phyloP scores from a whole-genome alignment of 2,888 invertebrate species.

The Athalia rosae region DNA sequence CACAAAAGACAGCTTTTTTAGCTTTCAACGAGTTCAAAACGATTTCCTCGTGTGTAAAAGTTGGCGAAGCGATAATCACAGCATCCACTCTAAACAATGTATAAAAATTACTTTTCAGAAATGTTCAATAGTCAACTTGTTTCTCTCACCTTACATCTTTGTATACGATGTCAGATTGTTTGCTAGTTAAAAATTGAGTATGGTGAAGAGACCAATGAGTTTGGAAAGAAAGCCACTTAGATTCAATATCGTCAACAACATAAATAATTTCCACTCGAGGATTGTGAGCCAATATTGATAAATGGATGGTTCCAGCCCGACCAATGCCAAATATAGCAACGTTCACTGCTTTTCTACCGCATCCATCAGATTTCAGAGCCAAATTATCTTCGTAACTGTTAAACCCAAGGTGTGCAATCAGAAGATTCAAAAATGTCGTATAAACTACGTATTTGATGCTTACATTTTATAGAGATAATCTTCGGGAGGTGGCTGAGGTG shows the following conservation, averaged over 20 bases:
- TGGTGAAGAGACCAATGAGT: conserved; percentile 75
- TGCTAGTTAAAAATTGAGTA: conserved; percentile 74
- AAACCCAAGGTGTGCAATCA: conserved; percentile 28
- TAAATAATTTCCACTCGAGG: conserved; percentile 76
- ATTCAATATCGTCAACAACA: conserved; percentile 76
- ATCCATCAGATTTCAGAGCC: conserved; percentile 62
- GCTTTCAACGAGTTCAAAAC: conserved; percentile 75
- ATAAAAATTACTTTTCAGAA: conserved; percentile 8
- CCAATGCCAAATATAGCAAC: conserved; percentile 78
- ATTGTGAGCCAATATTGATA: conserved; percentile 74
- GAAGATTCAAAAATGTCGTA: conserved; percentile 17
- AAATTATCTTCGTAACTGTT: conserved; percentile 74
- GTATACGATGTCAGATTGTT: conserved; percentile 74
- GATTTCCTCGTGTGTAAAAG: conserved; percentile 77
- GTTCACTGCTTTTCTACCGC: conserved; percentile 67
- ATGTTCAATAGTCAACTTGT: background rate
- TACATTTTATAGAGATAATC: conserved; percentile 76
- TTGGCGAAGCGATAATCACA: conserved; percentile 78
- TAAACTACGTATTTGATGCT: conserved; percentile 56
- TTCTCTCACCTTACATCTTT: conserved; percentile 75
- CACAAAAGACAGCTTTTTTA: conserved; percentile 81
- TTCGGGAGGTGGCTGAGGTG: conserved; percentile 70
- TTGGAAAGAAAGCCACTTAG: conserved; percentile 73
- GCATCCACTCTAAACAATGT: conserved; percentile 66
- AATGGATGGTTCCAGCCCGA: conserved; percentile 79